phyloP scores from a whole-genome alignment of 2,797 vertebrate species.

The Epinephelus malabaricus region DNA sequence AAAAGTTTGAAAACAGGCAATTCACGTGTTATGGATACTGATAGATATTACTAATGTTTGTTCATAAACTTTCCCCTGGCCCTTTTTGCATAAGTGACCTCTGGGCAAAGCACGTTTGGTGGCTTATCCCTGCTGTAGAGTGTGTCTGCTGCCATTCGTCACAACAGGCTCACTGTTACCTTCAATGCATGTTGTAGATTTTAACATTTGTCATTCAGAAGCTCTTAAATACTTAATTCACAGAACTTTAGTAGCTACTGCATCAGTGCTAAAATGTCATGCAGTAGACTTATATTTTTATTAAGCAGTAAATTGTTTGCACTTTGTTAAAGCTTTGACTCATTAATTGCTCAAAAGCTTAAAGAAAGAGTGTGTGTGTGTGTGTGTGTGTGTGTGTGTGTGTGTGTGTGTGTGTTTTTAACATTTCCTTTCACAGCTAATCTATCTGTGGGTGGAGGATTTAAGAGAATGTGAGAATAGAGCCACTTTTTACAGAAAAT shows the following conservation, averaged over 20 bases:
- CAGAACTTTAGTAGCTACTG: conserved; percentile 1
- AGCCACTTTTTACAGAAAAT: conserved; percentile 8
- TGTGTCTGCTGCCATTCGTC: not conserved
- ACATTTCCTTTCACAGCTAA: conserved; percentile 36
- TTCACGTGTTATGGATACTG: no score
- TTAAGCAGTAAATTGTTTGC: not conserved
- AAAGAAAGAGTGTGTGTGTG: not conserved
- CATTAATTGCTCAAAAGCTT: conserved; percentile 20
- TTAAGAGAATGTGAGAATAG: conserved; percentile 42
- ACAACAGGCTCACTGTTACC: not conserved
- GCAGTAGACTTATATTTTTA: not conserved
- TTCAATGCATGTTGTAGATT: not conserved
- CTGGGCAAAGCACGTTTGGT: no score
- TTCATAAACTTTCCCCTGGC: no score
- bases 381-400: not conserved
- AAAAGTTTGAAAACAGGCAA: no score
- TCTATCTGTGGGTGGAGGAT: conserved; percentile 50
- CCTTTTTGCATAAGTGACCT: no score
- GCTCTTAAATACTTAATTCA: not conserved
- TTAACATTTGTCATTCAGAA: not conserved
- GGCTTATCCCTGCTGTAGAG: not conserved
- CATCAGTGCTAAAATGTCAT: not conserved
- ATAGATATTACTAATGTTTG: no score
- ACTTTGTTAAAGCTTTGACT: conserved; percentile 25
- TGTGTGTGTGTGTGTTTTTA: conserved; percentile 3